These are phyloP conservation scores for Mesocentrotus franciscanus DNA, from an alignment of 53 echinoderm and acorn worm species.

Conservation along the genomic window DNA sequence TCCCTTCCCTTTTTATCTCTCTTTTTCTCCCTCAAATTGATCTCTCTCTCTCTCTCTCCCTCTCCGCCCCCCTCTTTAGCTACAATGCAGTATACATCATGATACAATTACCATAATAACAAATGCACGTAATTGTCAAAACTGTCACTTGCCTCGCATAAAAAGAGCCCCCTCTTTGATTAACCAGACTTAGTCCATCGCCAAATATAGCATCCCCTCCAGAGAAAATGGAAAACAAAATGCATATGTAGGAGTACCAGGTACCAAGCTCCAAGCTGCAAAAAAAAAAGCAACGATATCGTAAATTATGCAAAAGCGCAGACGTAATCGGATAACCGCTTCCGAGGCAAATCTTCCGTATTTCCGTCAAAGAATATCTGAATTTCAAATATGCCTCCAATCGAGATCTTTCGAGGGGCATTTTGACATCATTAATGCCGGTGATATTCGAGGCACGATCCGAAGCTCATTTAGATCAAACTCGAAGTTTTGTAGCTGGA, in stretches of 20 bases:
- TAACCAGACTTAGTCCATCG: neutral
- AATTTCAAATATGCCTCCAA: conserved; percentile 1
- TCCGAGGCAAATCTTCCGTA: neutral
- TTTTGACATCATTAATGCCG: conserved; percentile 10
- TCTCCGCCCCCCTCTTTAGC: neutral
- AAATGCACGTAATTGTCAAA: neutral
- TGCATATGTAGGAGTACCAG: neutral
- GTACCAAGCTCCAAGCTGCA: neutral
- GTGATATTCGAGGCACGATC: neutral
- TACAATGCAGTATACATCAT: neutral
- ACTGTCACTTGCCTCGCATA: neutral
- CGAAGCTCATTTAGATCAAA: neutral
- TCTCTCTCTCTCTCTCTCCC: neutral
- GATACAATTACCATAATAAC: too few relatives aligned
- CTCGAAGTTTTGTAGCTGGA: neutral
- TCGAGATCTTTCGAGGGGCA: neutral
- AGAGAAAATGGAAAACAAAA: neutral
- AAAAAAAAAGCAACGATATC: neutral
- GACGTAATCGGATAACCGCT: conserved; percentile 15
- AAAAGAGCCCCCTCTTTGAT: neutral
- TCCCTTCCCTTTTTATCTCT: too few relatives aligned
- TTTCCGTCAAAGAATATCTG: neutral
- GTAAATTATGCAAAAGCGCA: conserved; percentile 14
- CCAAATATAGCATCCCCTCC: neutral
- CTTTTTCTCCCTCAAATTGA: too few relatives aligned